These are phyloP conservation scores for Odocoileus hemionus DNA, from an alignment of 2,113 vertebrate genomes.

Conservation along the genomic window DNA sequence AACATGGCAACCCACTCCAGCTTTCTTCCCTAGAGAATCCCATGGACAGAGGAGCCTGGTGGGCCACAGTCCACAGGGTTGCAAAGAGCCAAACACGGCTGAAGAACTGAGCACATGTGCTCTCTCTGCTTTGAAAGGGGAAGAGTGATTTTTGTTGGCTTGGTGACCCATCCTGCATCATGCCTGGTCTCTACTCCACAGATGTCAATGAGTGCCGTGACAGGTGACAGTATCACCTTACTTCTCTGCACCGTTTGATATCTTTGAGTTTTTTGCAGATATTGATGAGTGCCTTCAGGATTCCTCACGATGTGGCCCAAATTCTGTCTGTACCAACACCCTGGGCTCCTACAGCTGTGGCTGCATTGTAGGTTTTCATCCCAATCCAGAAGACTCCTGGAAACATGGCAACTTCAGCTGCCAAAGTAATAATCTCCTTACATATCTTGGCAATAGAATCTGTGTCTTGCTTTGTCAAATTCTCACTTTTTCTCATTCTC, in stretches of 20 bases:
- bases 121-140: background rate
- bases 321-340: slow-evolving; percentile 35
- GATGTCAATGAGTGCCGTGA: slow-evolving; percentile 22
- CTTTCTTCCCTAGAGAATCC: background rate
- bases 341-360: slow-evolving; percentile 27
- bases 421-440: background rate
- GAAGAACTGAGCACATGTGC: background rate
- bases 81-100: background rate
- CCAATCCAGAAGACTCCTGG: background rate
- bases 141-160: background rate
- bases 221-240: background rate
- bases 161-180: too few species aligned
- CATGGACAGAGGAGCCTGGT: background rate
- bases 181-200: background rate
- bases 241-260: background rate
- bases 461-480: background rate
- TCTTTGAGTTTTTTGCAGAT: slow-evolving; percentile 16
- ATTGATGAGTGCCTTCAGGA: slow-evolving; percentile 28
- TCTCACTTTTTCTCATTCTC: background rate
- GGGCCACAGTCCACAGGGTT: background rate
- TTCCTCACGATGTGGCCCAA: background rate
- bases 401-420: slow-evolving; percentile 39
- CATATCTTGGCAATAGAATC: background rate
- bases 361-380: background rate
- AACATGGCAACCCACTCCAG: background rate